Evolutionary conservation across 2,888 invertebrate genomes (phyloP), one percentile per base, ranked within the genome.

Genomic region (Lapara coniferarum): DNA sequence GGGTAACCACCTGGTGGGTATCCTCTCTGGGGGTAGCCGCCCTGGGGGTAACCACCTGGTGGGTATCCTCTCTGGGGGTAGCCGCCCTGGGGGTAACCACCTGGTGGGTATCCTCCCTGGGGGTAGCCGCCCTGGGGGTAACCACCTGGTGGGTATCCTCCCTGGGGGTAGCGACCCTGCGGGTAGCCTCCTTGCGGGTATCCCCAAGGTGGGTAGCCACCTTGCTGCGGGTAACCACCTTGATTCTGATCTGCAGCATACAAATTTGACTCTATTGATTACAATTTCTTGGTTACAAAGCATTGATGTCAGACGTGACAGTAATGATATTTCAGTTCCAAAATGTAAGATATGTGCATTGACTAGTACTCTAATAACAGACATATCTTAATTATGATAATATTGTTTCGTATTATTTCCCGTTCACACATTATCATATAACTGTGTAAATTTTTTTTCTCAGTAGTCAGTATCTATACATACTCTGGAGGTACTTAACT

Each of bases 131-230:
- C 81, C 83, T 75, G 84, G 5, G 87, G 90, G 73, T 91, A 92
- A 0, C 92, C 92, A 0, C 78, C 82, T 13, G 76, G 77, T 0
- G 89, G 89, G 74, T 89, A 90, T 68, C 91, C 93, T 0, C 78
- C 82, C 44, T 76, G 81, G n/a, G n/a, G n/a, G n/a, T n/a, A n/a
- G n/a, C n/a, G n/a, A n/a, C n/a, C n/a, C 4, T 75, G 78, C 0
- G 85, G 91, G 66, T 87, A 88, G 0, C 85, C 85, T 0, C 85
- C 94, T 92, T 85, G n/a, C n/a, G n/a, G n/a, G n/a, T n/a, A 92
- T 0, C 92, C 92, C 0, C 78, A 82, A 12, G 76, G 77, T 0
- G 89, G 89, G 74, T 89, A 90, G 68, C 91, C 93, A 0, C 78
- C 82, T 46, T 76, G 81, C 4, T 75, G 78, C 0, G 85, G 91